Percentiles rank a stretch among this genome's conserved stretches.
Evolutionary conservation across 1,140 invertebrate genomes (phyloP).

Genomic region (Chironomus striatipennis): DNA sequence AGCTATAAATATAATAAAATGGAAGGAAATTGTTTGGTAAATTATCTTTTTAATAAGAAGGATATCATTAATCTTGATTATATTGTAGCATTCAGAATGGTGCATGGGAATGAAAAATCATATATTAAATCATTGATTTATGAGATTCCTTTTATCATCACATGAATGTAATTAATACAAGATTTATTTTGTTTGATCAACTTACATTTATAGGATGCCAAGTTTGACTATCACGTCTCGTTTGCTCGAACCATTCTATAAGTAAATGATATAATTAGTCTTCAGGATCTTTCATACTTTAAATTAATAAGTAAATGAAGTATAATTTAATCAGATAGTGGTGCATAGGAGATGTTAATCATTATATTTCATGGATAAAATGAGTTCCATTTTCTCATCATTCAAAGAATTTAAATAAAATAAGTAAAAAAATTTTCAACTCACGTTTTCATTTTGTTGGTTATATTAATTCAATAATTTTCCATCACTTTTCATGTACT

Average conservation of each 20-base stretch:
- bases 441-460: not conserved
- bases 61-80: not conserved
- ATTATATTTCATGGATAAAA: not conserved
- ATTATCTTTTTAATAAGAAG: not conserved
- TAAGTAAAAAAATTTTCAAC: not conserved
- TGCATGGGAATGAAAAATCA: slow-evolving; percentile 14
- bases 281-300: not conserved
- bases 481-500: no score
- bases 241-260: not conserved
- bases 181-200: not conserved
- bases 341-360: not conserved
- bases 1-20: not conserved
- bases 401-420: not conserved
- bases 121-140: not conserved
- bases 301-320: not conserved
- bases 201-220: not conserved
- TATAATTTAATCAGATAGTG: not conserved
- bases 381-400: not conserved
- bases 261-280: not conserved
- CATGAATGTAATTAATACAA: not conserved
- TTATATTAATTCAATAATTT: not conserved
- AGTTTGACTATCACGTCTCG: not conserved
- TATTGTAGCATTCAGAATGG: not conserved
- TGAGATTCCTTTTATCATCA: not conserved
- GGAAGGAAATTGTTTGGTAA: not conserved